phyloP scores from a whole-genome alignment of 30 jellyfish, hydroid and myxozoan species.

The Kudoa iwatai region DNA sequence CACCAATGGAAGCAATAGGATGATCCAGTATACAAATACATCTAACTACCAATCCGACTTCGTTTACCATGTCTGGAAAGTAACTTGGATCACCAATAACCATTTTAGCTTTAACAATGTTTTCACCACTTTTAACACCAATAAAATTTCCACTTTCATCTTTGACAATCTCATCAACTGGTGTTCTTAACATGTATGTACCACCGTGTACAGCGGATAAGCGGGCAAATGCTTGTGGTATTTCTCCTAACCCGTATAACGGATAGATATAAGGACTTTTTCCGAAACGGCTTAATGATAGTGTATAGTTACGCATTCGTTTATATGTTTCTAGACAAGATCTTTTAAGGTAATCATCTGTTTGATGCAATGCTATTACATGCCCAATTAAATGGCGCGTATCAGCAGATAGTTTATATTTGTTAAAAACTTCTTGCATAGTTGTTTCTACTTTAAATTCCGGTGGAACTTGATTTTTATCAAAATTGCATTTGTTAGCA shows the following conservation, averaged over 20 bases:
- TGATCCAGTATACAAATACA: conserved; percentile 66
- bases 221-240: conserved; percentile 94
- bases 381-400: conserved; percentile 87
- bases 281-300: conserved; percentile 33
- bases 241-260: conserved; percentile 74
- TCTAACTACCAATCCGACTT: conserved; percentile 72
- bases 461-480: conserved; percentile 17
- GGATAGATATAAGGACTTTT: conserved; percentile 81
- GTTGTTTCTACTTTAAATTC: conserved; percentile 39
- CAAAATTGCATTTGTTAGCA: conserved; percentile 15
- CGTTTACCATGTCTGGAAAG: conserved; percentile 32
- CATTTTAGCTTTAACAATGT: conserved; percentile 35
- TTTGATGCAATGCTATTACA: conserved; percentile 26
- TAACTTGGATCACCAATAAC: conserved; percentile 92
- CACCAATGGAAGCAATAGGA: conserved; percentile 30
- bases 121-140: conserved; percentile 58
- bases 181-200: conserved; percentile 64
- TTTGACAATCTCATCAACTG: conserved; percentile 29
- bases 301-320: conserved; percentile 15
- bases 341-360: conserved; percentile 18
- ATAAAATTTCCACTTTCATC: conserved; percentile 27
- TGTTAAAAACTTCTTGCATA: conserved; percentile 44
- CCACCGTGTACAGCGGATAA: conserved; percentile 96
- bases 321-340: conserved; percentile 26
- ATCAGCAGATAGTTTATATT: conserved; percentile 41